Conservation (phyloP, 1,140 invertebrate species). For the Apocrypta bakeri region DNA sequence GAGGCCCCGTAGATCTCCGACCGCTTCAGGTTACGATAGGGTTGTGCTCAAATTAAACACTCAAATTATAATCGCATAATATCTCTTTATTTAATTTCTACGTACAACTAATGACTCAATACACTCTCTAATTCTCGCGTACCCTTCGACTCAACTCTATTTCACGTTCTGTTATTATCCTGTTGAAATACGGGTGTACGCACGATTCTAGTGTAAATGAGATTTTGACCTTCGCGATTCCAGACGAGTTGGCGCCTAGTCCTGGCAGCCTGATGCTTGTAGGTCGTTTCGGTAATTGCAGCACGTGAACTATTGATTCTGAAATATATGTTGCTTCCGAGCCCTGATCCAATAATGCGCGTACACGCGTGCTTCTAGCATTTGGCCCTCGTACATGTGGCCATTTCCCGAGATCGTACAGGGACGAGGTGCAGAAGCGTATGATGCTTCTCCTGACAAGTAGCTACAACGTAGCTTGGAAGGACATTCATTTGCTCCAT, state of each 20-base stretch:
- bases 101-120: too few species aligned
- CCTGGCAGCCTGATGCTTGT: not conserved
- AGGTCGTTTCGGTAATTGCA: not conserved
- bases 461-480: constrained; percentile 13
- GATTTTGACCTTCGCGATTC: not conserved
- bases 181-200: not conserved
- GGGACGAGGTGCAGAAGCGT: not conserved
- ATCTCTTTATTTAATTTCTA: too few species aligned
- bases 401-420: not conserved
- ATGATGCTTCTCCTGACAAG: constrained; percentile 20
- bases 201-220: not conserved
- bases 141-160: too few species aligned
- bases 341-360: constrained; percentile 14
- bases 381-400: not conserved
- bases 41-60: too few species aligned
- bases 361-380: not conserved
- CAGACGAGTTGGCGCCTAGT: not conserved
- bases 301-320: not conserved
- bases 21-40: too few species aligned
- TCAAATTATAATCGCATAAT: too few species aligned
- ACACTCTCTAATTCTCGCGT: too few species aligned
- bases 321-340: constrained; percentile 5
- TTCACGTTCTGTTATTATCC: too few species aligned
- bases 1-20: too few species aligned
- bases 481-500: not conserved